phyloP scores from a whole-genome alignment of 1,140 invertebrate genomes.

The Hyphantria cunea region DNA sequence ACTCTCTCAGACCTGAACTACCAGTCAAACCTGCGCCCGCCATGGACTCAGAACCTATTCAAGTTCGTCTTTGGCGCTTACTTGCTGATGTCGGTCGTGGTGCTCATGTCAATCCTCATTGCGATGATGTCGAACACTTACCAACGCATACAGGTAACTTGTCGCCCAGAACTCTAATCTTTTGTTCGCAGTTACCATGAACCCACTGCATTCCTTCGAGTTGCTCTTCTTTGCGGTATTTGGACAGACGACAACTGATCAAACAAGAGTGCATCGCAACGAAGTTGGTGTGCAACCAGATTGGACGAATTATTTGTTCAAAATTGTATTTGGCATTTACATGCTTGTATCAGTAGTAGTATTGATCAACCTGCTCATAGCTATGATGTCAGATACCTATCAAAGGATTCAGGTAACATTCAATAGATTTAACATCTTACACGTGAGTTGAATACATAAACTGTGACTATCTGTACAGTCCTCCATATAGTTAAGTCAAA shows the following conservation, averaged over 20 bases:
- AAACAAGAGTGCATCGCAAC: constrained; percentile 85
- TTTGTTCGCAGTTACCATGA: constrained; percentile 92
- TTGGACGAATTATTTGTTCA: constrained; percentile 91
- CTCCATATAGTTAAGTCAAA: too few relatives aligned
- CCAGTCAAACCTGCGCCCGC: constrained; percentile 84
- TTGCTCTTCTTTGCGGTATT: constrained; percentile 99
- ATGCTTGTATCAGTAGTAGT: constrained; percentile 99
- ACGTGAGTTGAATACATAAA: not conserved
- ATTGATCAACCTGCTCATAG: constrained; percentile 99
- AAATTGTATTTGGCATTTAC: constrained; percentile 94
- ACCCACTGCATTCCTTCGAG: constrained; percentile 95
- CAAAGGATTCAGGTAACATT: constrained; percentile 95
- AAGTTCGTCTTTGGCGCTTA: constrained; percentile 96
- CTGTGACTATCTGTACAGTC: too few relatives aligned
- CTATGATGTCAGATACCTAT: constrained; percentile 99
- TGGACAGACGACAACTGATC: constrained; percentile 95
- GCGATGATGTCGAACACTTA: constrained; percentile 99
- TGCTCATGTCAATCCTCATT: constrained; percentile 98
- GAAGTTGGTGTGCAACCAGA: constrained; percentile 84
- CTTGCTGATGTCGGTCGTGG: constrained; percentile 98
- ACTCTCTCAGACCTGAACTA: constrained; percentile 92
- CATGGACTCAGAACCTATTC: constrained; percentile 91
- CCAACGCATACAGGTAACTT: constrained; percentile 95
- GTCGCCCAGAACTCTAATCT: constrained; percentile 65
- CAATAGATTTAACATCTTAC: constrained; percentile 17